Conservation (phyloP, 2,113 vertebrate genomes). For the Alosa alosa region DNA sequence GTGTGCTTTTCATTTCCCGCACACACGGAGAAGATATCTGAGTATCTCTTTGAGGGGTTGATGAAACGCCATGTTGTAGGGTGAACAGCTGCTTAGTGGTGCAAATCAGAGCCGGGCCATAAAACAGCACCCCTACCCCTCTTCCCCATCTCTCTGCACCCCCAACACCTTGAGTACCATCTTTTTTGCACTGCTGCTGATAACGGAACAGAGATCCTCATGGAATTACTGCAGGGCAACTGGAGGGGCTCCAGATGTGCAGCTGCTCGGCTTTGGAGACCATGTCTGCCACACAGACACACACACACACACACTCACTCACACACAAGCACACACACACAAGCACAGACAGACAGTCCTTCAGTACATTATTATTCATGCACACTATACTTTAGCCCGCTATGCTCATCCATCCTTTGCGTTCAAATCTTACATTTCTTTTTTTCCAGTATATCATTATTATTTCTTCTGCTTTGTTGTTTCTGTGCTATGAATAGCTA, state of each 20-base stretch:
- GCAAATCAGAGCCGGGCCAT: conserved; percentile 41
- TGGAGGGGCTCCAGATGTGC: conserved; percentile 66
- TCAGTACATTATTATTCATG: conserved; percentile 36
- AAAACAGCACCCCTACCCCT: not conserved
- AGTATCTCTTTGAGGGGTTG: conserved; percentile 49
- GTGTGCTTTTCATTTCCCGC: not conserved
- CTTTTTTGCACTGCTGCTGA: not conserved
- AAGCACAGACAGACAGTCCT: not conserved
- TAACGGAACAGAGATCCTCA: conserved; percentile 40
- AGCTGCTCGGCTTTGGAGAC: conserved; percentile 44
- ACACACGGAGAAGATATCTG: not conserved
- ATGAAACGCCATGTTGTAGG: conserved; percentile 54
- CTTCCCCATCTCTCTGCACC: not conserved
- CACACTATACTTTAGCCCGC: conserved; percentile 3
- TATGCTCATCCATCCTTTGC: not conserved
- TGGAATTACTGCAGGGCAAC: conserved; percentile 51
- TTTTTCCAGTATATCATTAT: not conserved
- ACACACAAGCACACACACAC: not conserved
- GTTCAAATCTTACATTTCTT: not conserved
- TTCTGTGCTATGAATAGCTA: not conserved
- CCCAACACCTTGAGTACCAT: not conserved
- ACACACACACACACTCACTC: not conserved
- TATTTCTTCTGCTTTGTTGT: not conserved
- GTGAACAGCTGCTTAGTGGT: conserved; percentile 59
- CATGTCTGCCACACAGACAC: not conserved